Percentiles rank a stretch among this genome's conserved stretches.
These are phyloP conservation scores for Zaprionus obscuricornis DNA, from an alignment of 2,888 invertebrate genomes.

Conservation along the genomic window DNA sequence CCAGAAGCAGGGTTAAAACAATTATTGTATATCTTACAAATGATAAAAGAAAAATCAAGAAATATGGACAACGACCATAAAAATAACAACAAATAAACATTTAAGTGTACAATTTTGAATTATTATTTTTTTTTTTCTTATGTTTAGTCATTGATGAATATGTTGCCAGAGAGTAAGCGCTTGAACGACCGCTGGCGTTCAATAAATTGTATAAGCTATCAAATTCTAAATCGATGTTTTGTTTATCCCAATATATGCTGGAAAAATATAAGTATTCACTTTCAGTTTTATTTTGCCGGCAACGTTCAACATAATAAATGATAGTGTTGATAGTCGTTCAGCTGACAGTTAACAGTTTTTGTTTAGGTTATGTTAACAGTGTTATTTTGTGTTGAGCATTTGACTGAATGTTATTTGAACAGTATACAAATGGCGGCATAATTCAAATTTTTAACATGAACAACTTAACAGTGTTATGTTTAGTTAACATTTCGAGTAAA, in stretches of 20 bases:
- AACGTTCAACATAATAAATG: too few species aligned
- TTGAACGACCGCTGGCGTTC: constrained; percentile 36
- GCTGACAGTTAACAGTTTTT: too few species aligned
- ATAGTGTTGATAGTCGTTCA: too few species aligned
- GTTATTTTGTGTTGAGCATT: constrained; percentile 8
- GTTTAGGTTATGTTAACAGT: too few species aligned
- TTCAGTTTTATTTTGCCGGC: background rate
- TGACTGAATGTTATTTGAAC: background rate
- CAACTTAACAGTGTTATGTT: too few species aligned
- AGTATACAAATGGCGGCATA: constrained; percentile 1
- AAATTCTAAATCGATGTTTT: too few species aligned
- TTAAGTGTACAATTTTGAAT: constrained; percentile 70
- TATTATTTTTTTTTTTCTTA: constrained; percentile 57
- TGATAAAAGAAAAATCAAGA: too few species aligned
- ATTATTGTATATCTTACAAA: constrained; percentile 50
- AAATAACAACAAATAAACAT: constrained; percentile 66
- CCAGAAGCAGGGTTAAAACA: constrained; percentile 93
- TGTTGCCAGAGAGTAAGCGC: too few species aligned
- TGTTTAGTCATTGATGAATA: constrained; percentile 37
- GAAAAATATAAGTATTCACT: too few species aligned
- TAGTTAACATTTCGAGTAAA: too few species aligned
- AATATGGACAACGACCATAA: constrained; percentile 47
- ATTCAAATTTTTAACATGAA: background rate
- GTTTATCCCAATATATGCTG: too few species aligned
- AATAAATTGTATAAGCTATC: constrained; percentile 36